Conservation (phyloP, 2,888 invertebrate genomes). For the Perithous albicinctus region DNA sequence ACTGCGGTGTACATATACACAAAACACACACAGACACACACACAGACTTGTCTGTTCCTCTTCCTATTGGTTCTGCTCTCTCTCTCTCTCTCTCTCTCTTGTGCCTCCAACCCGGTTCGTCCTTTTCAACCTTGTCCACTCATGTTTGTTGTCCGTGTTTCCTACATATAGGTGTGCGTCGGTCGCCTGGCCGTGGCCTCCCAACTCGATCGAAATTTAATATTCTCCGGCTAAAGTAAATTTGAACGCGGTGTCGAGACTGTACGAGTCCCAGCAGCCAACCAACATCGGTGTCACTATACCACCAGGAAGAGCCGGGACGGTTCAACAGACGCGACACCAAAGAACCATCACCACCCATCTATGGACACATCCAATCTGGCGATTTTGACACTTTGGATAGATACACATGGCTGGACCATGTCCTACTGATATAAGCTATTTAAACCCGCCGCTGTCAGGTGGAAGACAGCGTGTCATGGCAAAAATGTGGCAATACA, state of each 20-base stretch:
- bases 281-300: conserved; percentile 30
- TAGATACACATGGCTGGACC: background rate
- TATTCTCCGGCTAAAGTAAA: conserved; percentile 58
- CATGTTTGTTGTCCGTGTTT: conserved; percentile 5
- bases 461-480: too few species aligned
- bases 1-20: conserved; percentile 10
- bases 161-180: conserved; percentile 19
- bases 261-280: conserved; percentile 11
- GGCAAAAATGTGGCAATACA: too few species aligned
- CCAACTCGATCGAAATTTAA: conserved; percentile 52
- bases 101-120: conserved; percentile 49
- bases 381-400: conserved; percentile 8
- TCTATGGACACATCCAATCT: conserved; percentile 34
- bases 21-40: conserved; percentile 5
- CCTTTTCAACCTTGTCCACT: conserved; percentile 11
- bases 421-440: background rate
- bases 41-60: conserved; percentile 1
- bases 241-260: conserved; percentile 53
- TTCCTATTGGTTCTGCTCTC: conserved; percentile 11
- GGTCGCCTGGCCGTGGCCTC: background rate
- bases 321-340: conserved; percentile 8
- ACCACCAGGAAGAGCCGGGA: conserved; percentile 1
- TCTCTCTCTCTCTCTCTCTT: too few species aligned
- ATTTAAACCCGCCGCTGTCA: too few species aligned
- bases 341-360: conserved; percentile 1